Base-by-base conservation (phyloP, 64 coral and sea anemone genomes). In the Pachyseris speciosa region DNA sequence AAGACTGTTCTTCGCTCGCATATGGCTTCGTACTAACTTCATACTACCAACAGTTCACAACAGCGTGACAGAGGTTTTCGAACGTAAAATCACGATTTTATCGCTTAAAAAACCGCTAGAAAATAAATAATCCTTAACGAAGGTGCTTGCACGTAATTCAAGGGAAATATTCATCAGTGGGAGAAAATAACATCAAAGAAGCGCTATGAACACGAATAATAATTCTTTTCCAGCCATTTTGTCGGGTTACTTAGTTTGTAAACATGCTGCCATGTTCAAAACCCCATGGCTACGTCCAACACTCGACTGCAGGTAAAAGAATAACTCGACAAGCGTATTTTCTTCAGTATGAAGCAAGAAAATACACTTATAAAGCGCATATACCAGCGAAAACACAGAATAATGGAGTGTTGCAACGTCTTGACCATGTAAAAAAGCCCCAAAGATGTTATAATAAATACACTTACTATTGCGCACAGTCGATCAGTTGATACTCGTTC, bases 381-480 rank as follows among this genome's bases (percentile, higher is more conserved):
- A 86, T 27, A 84, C 84, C 74, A 90, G 86, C 69, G 74, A 71
- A 11, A 80, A 38, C 45, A 86, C 91, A 87, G 63, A 94, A 97
- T 90, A 72, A 93, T 75, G 78, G 64, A 81, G 85, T 88, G 88
- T 66, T 94, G 90, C 86, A 52, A 74, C 85, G 87, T 89, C 87
- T 84, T 94, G 79, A 75, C 61, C 86, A 53, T 83, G 33, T 88
- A 78, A 83, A 94, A 89, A 72, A 84, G 67, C 69, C 71, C 79
- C 60, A 61, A 50, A 91, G 84, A 91, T 90, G 87, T 94, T 87
- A 83, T 95, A 93, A 93, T 49, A 95, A 99, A 47, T 89, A 47
- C 41, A 99, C 97, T 99, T 93, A 99, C 97, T 99, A 99, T 72
- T 99, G 97, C 30, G 97, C 97, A 72, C 97, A 99, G 61, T 99